These are phyloP conservation scores for Cyprinodon brontotheroides DNA, from an alignment of 2,113 vertebrate species.

Conservation along the genomic window DNA sequence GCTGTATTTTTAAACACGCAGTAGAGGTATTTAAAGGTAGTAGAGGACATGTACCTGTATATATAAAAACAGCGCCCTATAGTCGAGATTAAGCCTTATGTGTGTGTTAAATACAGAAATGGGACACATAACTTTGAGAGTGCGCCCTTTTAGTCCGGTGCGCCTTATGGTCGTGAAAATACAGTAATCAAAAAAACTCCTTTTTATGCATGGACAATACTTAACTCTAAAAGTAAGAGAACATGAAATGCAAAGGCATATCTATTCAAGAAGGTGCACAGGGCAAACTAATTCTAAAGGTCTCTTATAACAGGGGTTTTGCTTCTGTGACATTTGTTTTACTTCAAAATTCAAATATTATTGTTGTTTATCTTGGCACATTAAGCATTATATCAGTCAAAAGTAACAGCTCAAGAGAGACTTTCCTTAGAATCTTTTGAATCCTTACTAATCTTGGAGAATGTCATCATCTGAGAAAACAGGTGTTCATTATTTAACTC, in stretches of 20 bases:
- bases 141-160: too few species aligned
- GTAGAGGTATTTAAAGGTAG: too few species aligned
- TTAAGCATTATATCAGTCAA: constrained; percentile 34
- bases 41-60: too few species aligned
- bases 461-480: constrained; percentile 60
- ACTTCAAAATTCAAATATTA: constrained; percentile 34
- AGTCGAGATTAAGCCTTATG: too few species aligned
- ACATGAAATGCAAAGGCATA: constrained; percentile 9
- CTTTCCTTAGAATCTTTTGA: constrained; percentile 42
- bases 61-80: too few species aligned
- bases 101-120: too few species aligned
- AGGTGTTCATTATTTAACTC: constrained; percentile 61
- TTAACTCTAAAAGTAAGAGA: constrained; percentile 35
- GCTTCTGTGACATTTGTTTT: constrained; percentile 30
- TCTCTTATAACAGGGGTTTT: constrained; percentile 25
- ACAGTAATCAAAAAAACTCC: constrained; percentile 54
- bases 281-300: constrained; percentile 27
- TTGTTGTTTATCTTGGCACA: constrained; percentile 58
- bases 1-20: too few species aligned
- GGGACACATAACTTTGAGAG: too few species aligned
- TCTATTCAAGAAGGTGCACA: constrained; percentile 13
- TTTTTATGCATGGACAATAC: constrained; percentile 27
- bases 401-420: constrained; percentile 46
- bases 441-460: constrained; percentile 60
- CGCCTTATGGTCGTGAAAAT: too few species aligned